Conservation (phyloP, 1,140 invertebrate species). For the Sesamia nonagrioides region DNA sequence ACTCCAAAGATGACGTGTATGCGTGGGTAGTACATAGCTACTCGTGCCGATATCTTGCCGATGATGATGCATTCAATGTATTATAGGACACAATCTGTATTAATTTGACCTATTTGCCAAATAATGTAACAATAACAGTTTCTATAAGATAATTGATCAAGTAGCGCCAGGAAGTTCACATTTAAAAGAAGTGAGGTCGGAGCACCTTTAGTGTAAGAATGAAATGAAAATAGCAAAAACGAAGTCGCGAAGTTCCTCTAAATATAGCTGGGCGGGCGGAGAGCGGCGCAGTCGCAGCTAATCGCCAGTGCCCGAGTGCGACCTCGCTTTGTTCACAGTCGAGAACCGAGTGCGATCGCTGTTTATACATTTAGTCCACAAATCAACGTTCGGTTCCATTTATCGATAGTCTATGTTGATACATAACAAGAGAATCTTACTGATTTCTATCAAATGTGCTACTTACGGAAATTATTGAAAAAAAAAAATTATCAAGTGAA, state of each 20-base stretch:
- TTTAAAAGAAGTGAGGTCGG: conserved; percentile 72
- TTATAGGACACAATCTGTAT: neutral
- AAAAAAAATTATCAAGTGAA: neutral
- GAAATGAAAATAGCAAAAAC: conserved; percentile 86
- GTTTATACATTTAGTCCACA: conserved; percentile 33
- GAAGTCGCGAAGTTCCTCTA: conserved; percentile 83
- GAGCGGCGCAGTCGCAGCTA: conserved; percentile 60
- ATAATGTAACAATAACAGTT: neutral
- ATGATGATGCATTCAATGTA: neutral
- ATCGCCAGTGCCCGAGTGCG: conserved; percentile 58
- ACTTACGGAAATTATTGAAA: neutral
- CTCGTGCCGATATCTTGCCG: neutral
- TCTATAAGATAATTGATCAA: neutral
- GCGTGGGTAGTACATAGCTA: neutral
- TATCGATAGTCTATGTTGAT: neutral
- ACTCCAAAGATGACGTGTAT: too few relatives aligned
- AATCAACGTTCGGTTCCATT: conserved; percentile 2
- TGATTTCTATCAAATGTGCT: neutral
- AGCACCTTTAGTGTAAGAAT: conserved; percentile 66
- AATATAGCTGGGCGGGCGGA: conserved; percentile 80
- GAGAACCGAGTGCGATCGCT: conserved; percentile 33
- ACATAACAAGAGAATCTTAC: neutral
- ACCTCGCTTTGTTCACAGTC: conserved; percentile 72
- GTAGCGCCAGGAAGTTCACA: conserved; percentile 31
- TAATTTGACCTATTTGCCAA: neutral